These are phyloP conservation scores for Steatornis caripensis DNA, from an alignment of 2,113 vertebrate species.

Conservation along the genomic window DNA sequence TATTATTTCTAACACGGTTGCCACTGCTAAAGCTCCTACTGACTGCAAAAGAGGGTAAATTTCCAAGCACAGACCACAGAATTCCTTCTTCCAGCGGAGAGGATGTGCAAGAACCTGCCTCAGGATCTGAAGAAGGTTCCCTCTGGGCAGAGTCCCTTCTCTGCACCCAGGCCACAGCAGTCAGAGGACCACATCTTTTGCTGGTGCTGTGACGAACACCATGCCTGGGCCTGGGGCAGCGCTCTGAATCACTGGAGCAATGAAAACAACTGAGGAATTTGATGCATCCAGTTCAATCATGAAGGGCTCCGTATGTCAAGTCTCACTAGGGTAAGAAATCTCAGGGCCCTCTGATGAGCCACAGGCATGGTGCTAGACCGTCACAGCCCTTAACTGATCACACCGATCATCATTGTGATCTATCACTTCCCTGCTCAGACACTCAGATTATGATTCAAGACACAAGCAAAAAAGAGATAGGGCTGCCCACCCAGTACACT, in stretches of 20 bases:
- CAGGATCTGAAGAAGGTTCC: neutral
- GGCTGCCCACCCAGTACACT: neutral
- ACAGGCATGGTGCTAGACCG: neutral
- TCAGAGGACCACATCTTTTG: rapidly evolving
- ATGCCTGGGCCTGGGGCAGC: neutral
- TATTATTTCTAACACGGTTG: neutral
- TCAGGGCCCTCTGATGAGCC: neutral
- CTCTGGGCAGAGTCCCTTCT: neutral
- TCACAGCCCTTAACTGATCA: neutral
- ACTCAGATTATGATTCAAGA: neutral
- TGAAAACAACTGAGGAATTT: neutral
- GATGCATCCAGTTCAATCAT: neutral
- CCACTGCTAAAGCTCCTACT: neutral
- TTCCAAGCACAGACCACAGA: neutral
- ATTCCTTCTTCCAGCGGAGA: neutral
- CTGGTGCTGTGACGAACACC: neutral
- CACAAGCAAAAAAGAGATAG: neutral
- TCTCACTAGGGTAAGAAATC: neutral
- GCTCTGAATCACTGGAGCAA: neutral
- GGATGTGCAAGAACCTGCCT: neutral
- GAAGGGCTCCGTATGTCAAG: rapidly evolving
- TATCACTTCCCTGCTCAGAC: neutral
- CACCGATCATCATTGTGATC: neutral
- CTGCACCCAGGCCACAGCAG: neutral
- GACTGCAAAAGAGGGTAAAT: neutral